Percentiles rank a stretch among this genome's conserved stretches.
phyloP scores from a whole-genome alignment of 2,888 invertebrate genomes.

The Scelioninae gen. 1 region DNA sequence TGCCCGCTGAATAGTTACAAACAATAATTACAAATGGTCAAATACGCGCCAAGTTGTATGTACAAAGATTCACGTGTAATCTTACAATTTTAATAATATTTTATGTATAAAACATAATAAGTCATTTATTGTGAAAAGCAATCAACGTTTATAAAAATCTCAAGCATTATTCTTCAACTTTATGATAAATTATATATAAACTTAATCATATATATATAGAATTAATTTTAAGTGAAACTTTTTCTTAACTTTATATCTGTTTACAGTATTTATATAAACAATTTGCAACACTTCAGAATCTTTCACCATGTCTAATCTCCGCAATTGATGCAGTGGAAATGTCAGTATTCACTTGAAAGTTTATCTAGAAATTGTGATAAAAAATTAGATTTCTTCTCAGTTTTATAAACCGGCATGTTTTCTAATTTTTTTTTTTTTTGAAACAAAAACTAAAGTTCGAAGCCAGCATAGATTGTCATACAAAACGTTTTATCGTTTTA shows the following conservation, averaged over 20 bases:
- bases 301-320: background rate
- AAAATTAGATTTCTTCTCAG: background rate
- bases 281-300: constrained; percentile 1
- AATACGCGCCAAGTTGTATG: constrained; percentile 11
- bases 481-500: constrained; percentile 22
- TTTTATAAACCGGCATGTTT: background rate
- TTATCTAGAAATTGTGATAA: background rate
- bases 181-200: constrained; percentile 9
- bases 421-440: background rate
- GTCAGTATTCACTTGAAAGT: too few relatives aligned
- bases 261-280: background rate
- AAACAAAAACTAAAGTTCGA: constrained; percentile 23
- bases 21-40: constrained; percentile 15
- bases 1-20: constrained; percentile 7
- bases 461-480: constrained; percentile 11
- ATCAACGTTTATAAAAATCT: constrained; percentile 28
- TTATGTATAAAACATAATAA: constrained; percentile 8
- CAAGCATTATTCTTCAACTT: constrained; percentile 19
- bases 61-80: constrained; percentile 21
- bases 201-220: constrained; percentile 18
- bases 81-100: constrained; percentile 19
- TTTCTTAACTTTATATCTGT: background rate
- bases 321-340: background rate
- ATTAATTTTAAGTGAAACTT: background rate
- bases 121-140: background rate